Conservation (phyloP, 2,113 vertebrate genomes). For the Acanthisitta chloris region DNA sequence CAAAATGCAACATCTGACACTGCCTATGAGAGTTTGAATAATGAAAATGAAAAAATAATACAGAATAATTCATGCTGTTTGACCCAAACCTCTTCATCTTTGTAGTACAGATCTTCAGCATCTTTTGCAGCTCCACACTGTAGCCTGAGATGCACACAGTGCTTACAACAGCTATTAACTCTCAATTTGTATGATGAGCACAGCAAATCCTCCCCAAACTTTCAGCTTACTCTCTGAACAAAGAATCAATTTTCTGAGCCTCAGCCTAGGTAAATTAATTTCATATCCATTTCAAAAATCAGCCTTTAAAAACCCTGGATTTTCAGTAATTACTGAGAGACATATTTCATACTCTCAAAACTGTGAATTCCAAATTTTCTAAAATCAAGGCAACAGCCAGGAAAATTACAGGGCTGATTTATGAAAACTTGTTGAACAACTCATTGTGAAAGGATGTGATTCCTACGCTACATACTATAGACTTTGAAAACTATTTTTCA, state of each 20-base stretch:
- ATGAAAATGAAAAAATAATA: background rate
- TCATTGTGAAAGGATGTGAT: background rate
- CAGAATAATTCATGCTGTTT: background rate
- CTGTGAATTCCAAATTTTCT: background rate
- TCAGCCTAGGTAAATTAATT: background rate
- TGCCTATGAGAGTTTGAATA: background rate
- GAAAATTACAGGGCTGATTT: background rate
- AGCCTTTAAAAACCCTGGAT: background rate
- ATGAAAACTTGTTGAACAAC: background rate
- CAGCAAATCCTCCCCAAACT: background rate
- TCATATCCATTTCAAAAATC: background rate
- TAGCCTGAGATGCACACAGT: background rate
- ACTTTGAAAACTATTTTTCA: background rate
- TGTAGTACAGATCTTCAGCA: background rate
- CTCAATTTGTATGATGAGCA: background rate
- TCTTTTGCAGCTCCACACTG: background rate
- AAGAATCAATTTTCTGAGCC: constrained; percentile 3
- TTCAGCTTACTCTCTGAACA: background rate
- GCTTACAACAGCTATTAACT: background rate
- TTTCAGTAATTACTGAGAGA: background rate
- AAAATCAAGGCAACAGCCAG: background rate
- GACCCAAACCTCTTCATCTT: background rate
- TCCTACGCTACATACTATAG: background rate
- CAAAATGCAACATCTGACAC: background rate
- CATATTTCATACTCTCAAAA: background rate